Evolutionary conservation across 2,888 invertebrate species (phyloP).

Genomic region (Cephonodes hylas): DNA sequence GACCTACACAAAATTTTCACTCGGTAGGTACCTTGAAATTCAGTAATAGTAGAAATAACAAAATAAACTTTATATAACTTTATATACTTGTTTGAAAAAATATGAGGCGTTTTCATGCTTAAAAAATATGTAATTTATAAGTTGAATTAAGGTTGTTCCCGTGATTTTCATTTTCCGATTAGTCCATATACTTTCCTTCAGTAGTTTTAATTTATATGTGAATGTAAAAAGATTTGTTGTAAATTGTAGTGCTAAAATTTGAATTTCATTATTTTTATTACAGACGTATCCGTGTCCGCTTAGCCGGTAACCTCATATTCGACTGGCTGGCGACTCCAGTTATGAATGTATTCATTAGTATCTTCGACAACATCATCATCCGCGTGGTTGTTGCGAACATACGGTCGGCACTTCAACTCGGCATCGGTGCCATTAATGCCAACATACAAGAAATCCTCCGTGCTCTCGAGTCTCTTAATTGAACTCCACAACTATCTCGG

Average conservation of each 20-base stretch:
- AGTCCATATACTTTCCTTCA: no score
- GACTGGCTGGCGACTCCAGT: slow-evolving; percentile 78
- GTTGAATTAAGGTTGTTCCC: no score
- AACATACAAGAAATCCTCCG: slow-evolving; percentile 46
- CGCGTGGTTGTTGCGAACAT: slow-evolving; percentile 64
- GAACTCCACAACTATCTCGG: slow-evolving; percentile 7
- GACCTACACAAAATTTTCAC: no score
- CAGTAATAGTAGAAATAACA: no score
- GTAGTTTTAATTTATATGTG: no score
- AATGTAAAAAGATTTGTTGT: no score
- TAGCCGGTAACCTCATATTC: slow-evolving; percentile 70
- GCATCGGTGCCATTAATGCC: slow-evolving; percentile 58
- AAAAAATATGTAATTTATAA: no score
- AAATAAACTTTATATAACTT: no score
- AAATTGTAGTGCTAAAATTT: background rate
- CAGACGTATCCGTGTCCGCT: slow-evolving; percentile 70
- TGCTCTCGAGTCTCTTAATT: slow-evolving; percentile 51
- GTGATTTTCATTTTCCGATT: no score
- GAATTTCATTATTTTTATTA: slow-evolving; percentile 24
- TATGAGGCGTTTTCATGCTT: no score
- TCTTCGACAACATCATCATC: slow-evolving; percentile 73
- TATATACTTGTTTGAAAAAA: no score
- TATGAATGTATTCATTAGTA: slow-evolving; percentile 57
- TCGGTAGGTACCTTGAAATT: no score
- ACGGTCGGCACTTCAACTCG: slow-evolving; percentile 47